Evolutionary conservation across 2,888 invertebrate species (phyloP).

Genomic region (Netelia inedita): DNA sequence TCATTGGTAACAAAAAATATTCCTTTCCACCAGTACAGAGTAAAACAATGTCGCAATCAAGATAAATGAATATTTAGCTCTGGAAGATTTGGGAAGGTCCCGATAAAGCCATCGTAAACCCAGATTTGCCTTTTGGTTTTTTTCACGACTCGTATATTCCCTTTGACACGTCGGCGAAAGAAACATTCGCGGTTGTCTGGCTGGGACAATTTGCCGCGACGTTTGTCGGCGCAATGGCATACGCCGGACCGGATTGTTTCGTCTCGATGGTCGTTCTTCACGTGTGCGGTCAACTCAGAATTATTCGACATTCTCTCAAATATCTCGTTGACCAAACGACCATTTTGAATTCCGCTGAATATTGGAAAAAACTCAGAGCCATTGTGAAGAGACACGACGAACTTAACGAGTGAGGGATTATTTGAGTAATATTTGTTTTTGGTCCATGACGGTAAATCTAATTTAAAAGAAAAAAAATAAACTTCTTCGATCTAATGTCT

Average conservation of each 20-base stretch:
- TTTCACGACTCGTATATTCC: slow-evolving; percentile 61
- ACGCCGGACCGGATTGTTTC: slow-evolving; percentile 61
- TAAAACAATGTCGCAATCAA: not conserved
- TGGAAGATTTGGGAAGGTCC: slow-evolving; percentile 48
- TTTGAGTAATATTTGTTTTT: not conserved
- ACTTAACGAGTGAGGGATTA: slow-evolving; percentile 48
- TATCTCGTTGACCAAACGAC: slow-evolving; percentile 50
- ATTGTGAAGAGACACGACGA: slow-evolving; percentile 61
- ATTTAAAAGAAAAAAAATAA: too few relatives aligned
- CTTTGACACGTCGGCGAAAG: slow-evolving; percentile 48
- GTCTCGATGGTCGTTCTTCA: slow-evolving; percentile 65
- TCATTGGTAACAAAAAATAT: slow-evolving; percentile 45
- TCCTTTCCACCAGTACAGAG: slow-evolving; percentile 14
- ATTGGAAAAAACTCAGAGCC: slow-evolving; percentile 31
- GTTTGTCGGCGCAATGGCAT: slow-evolving; percentile 12
- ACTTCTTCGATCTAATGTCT: not conserved
- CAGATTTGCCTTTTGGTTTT: slow-evolving; percentile 54
- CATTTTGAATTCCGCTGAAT: slow-evolving; percentile 14
- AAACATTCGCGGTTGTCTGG: slow-evolving; percentile 48
- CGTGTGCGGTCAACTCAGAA: slow-evolving; percentile 62
- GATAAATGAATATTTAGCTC: slow-evolving; percentile 46
- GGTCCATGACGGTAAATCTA: too few relatives aligned
- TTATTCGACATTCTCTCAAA: slow-evolving; percentile 53
- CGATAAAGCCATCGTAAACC: slow-evolving; percentile 30
- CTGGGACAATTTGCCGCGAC: slow-evolving; percentile 49